A percentile compares a stretch with the other conserved stretches of the same genome.
Evolutionary conservation across 2,797 vertebrate species (phyloP).

Genomic region (Mareca strepera): DNA sequence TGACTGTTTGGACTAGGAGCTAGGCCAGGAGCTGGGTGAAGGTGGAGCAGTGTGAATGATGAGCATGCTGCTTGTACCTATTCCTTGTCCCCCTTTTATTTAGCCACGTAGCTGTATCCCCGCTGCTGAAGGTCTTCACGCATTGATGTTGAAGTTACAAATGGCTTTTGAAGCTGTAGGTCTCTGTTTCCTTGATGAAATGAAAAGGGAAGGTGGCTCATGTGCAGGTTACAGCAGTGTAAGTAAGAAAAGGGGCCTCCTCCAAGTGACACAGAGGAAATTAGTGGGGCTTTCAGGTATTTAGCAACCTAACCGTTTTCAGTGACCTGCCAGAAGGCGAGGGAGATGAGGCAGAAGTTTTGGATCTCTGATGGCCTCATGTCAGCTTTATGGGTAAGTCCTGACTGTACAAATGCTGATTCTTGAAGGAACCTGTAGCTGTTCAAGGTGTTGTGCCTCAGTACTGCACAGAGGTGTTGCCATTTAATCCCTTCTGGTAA

Average conservation of each 20-base stretch:
- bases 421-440: background rate
- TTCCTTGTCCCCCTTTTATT: background rate
- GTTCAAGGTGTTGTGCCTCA: background rate
- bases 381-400: background rate
- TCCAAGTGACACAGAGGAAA: background rate
- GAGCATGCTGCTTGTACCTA: background rate
- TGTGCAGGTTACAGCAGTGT: background rate
- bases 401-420: background rate
- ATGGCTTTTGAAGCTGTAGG: background rate
- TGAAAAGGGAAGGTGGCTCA: background rate
- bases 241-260: background rate
- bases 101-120: background rate
- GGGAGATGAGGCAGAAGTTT: background rate
- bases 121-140: background rate
- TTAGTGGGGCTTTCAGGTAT: background rate
- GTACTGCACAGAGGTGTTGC: background rate
- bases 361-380: background rate
- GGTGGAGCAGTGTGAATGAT: accelerated
- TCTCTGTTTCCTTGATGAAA: background rate
- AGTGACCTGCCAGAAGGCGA: background rate
- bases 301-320: background rate
- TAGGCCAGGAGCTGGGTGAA: background rate
- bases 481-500: background rate
- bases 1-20: background rate
- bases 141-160: background rate